phyloP scores from a whole-genome alignment of 30 jellyfish, hydroid and myxozoan species.

The Pseudorhiza aurosa region DNA sequence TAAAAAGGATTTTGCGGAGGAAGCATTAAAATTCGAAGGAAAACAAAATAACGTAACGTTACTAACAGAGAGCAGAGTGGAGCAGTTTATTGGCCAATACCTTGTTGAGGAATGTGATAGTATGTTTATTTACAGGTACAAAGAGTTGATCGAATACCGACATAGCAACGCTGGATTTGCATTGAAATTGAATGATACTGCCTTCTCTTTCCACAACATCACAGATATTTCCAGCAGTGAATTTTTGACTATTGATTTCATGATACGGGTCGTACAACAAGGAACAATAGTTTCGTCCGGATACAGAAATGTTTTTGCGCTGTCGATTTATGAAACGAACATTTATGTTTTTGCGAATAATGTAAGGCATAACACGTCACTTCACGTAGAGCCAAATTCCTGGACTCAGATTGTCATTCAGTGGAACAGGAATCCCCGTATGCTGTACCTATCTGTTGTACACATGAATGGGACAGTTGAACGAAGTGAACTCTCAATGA shows the following conservation, averaged over 20 bases:
- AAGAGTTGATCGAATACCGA: slow-evolving; percentile 32
- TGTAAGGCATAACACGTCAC: slow-evolving; percentile 15
- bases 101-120: slow-evolving; percentile 41
- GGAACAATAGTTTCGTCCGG: slow-evolving; percentile 60
- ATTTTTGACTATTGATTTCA: slow-evolving; percentile 40
- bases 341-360: slow-evolving; percentile 16
- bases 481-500: slow-evolving; percentile 17
- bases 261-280: slow-evolving; percentile 15
- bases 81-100: slow-evolving; percentile 12
- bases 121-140: slow-evolving; percentile 29
- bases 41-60: neutral
- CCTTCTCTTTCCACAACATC: slow-evolving; percentile 15
- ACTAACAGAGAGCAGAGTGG: slow-evolving; percentile 2
- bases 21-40: neutral
- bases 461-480: slow-evolving; percentile 34
- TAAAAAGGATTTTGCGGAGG: neutral
- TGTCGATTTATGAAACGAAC: slow-evolving; percentile 15
- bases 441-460: slow-evolving; percentile 22
- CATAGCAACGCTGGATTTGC: slow-evolving; percentile 53
- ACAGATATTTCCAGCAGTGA: slow-evolving; percentile 3
- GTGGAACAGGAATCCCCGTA: slow-evolving; percentile 34
- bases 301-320: slow-evolving; percentile 17
- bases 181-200: slow-evolving; percentile 38
- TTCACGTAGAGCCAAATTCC: neutral
- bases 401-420: slow-evolving; percentile 54